phyloP scores from a whole-genome alignment of 2,888 invertebrate species.

The Gymnocheta viridis region DNA sequence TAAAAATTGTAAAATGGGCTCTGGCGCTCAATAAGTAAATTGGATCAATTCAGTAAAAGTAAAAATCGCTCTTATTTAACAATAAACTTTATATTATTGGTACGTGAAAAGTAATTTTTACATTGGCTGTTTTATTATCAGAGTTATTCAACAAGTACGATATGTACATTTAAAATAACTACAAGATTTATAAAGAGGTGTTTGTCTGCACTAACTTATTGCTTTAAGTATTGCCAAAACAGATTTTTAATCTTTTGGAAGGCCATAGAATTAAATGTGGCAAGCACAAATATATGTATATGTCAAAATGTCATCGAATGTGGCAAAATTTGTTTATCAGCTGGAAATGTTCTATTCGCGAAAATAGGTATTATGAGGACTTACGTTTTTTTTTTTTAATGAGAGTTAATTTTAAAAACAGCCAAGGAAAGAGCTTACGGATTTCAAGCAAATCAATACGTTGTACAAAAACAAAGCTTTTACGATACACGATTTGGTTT shows the following conservation, averaged over 20 bases:
- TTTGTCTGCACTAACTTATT: background rate
- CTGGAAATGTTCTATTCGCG: background rate
- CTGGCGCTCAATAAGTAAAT: too few species aligned
- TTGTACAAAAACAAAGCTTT: constrained; percentile 50
- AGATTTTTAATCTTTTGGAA: background rate
- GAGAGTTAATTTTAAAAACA: constrained; percentile 18
- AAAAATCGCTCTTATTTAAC: too few species aligned
- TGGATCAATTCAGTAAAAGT: too few species aligned
- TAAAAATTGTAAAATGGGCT: too few species aligned
- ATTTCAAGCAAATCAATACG: constrained; percentile 26
- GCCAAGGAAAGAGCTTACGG: constrained; percentile 36
- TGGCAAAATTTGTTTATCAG: constrained; percentile 2
- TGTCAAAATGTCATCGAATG: background rate
- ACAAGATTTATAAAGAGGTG: too few species aligned
- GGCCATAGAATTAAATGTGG: background rate
- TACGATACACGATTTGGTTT: constrained; percentile 50
- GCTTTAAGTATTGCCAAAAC: background rate
- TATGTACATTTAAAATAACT: too few species aligned
- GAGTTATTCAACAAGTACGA: too few species aligned
- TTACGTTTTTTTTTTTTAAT: constrained; percentile 13
- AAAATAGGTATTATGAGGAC: background rate
- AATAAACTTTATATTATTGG: too few species aligned
- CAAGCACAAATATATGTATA: too few species aligned
- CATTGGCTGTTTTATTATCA: too few species aligned
- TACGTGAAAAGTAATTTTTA: too few species aligned